Conservation (phyloP, 2,797 vertebrate genomes). For the Hirundo rustica region DNA sequence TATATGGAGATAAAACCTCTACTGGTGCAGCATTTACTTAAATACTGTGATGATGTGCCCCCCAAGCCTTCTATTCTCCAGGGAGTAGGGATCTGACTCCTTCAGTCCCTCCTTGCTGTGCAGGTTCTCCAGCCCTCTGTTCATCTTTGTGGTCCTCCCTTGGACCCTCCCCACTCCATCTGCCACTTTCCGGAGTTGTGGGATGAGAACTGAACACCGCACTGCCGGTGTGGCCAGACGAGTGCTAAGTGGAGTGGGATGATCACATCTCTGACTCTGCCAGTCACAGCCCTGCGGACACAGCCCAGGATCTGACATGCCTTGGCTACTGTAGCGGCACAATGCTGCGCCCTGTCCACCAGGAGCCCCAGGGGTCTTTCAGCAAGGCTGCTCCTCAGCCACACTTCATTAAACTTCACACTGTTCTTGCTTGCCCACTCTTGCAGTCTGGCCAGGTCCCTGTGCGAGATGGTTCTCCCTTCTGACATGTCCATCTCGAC, state of each 20-base stretch:
- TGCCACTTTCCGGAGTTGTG: neutral
- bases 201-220: neutral
- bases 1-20: neutral
- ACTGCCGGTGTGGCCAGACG: accelerated
- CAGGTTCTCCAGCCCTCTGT: neutral
- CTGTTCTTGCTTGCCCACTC: neutral
- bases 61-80: neutral
- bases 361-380: neutral
- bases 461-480: neutral
- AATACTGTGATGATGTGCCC: neutral
- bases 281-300: accelerated
- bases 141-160: neutral
- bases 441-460: neutral
- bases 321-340: accelerated
- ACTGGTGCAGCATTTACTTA: neutral
- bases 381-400: neutral
- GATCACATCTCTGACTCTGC: neutral
- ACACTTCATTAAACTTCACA: neutral
- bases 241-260: neutral
- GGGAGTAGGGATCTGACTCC: neutral
- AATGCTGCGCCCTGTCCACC: neutral
- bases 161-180: neutral
- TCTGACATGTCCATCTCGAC: neutral
- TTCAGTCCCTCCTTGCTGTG: neutral
- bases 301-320: accelerated